A percentile compares a stretch with the other conserved stretches of the same genome.
Conservation (phyloP, 2,888 invertebrate genomes). For the Stegana nigrithorax region DNA sequence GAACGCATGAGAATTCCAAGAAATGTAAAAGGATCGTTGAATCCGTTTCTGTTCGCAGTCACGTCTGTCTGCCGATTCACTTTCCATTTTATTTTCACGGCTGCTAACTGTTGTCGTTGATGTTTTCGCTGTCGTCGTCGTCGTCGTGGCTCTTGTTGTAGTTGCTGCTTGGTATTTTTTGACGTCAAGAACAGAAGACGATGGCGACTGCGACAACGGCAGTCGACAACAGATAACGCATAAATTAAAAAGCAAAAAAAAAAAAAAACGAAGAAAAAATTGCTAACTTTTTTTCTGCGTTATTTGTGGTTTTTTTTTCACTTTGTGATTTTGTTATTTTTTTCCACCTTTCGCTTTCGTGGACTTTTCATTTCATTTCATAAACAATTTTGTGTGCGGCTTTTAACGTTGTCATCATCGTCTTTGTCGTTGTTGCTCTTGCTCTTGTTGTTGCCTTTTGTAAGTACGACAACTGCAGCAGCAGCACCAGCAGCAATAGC, state of each 20-base stretch:
- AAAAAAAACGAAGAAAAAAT: slow-evolving; percentile 27
- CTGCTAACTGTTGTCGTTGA: slow-evolving; percentile 18
- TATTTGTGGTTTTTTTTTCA: slow-evolving; percentile 20
- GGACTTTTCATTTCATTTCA: not conserved
- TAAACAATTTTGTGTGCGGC: not conserved
- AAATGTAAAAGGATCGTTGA: too few species aligned
- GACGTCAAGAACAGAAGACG: slow-evolving; percentile 11
- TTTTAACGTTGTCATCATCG: slow-evolving; percentile 9
- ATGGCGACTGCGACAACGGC: too few species aligned
- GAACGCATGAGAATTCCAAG: too few species aligned
- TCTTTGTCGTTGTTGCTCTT: not conserved
- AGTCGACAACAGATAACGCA: slow-evolving; percentile 30
- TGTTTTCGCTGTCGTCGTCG: not conserved
- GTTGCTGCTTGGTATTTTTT: not conserved
- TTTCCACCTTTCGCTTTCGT: slow-evolving; percentile 14
- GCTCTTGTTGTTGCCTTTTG: not conserved
- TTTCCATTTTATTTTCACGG: slow-evolving; percentile 51
- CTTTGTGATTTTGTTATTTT: slow-evolving; percentile 10
- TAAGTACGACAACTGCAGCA: not conserved
- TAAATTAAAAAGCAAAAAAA: slow-evolving; percentile 34
- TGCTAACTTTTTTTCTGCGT: slow-evolving; percentile 37
- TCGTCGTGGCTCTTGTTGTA: too few species aligned
- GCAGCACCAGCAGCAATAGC: too few species aligned
- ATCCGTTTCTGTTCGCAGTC: not conserved
- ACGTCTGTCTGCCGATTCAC: slow-evolving; percentile 34